phyloP scores from a whole-genome alignment of 64 coral and sea anemone species.

The Montipora capricornis region DNA sequence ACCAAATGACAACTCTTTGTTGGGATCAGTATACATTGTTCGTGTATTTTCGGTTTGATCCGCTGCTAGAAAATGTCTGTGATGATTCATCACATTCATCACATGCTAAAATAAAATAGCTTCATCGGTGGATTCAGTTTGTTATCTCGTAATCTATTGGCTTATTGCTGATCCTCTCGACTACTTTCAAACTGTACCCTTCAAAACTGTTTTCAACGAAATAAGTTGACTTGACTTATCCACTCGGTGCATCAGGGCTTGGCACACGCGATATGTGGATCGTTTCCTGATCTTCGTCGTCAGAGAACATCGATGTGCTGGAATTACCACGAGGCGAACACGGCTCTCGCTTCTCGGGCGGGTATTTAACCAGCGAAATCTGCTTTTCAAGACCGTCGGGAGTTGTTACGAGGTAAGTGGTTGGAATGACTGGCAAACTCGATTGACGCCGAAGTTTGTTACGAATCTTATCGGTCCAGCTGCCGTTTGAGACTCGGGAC shows the following conservation, averaged over 20 bases:
- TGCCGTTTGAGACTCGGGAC: constrained; percentile 64
- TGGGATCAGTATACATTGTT: no score
- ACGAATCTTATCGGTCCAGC: constrained; percentile 88
- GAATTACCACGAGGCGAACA: constrained; percentile 47
- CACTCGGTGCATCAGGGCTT: constrained; percentile 90
- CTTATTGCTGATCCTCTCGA: no score
- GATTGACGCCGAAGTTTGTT: constrained; percentile 84
- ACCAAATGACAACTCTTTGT: no score
- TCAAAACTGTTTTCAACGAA: no score
- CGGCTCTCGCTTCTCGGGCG: constrained; percentile 71
- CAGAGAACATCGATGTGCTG: constrained; percentile 76
- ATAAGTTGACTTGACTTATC: constrained; percentile 11
- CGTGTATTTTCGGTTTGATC: no score
- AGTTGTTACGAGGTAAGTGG: constrained; percentile 96
- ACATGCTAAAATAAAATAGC: no score
- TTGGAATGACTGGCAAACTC: constrained; percentile 95
- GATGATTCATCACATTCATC: no score
- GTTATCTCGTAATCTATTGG: no score
- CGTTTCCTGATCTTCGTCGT: constrained; percentile 96
- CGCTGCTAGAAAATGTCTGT: no score
- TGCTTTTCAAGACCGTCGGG: constrained; percentile 84
- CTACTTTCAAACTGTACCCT: no score
- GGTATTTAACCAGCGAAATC: constrained; percentile 93
- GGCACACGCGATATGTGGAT: constrained; percentile 97
- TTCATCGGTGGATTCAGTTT: no score